Evolutionary conservation across 2,113 vertebrate species (phyloP), one percentile per base, ranked within the genome.

Genomic region (Tachycineta bicolor): DNA sequence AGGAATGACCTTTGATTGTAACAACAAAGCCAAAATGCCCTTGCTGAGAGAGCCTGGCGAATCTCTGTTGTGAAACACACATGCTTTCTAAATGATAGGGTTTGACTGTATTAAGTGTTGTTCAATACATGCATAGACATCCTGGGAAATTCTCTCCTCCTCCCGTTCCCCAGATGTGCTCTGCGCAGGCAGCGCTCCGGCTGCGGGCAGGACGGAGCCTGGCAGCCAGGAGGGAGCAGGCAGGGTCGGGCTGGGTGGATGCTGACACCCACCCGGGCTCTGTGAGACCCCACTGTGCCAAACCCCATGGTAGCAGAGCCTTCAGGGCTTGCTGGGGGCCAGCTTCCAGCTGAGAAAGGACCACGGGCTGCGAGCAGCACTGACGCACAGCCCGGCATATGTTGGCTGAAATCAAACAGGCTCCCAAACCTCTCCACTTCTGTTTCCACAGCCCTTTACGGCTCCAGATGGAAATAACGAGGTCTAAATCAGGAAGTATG

Each of bases 1-100:
- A 97, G 94, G 95, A 93, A 96, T 98, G 98, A 98, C 98, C 98
- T 98, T 97, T 98, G 97, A 97, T 97, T 97, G 97, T 93, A 97
- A 97, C 97, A 98, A 98, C 98, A 98, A 98, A 98, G 98, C 97
- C 92, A 86, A 79, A 95, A 96, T 91, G 97, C 97, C 98, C 98
- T 98, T 98, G 98, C 96, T 95, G 97, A 89, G 95, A 96, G 94
- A 97, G 97, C 90, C 96, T 97, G 96, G 96, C 82, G 87, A 96
- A 94, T 95, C 97, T 97, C 97, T 83, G 83, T 90, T 71, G 93
- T 85, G 93, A 96, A 95, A 91, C 71, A 94, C 34, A 76, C 75
- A 59, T 52, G 91, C 97, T 95, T 90, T 96, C 96, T 95, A 84
- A 94, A 96, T 86, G 92, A 94, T 52, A 91, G 94, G 93, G 95